These are phyloP conservation scores for Cydia fagiglandana DNA, from an alignment of 1,140 invertebrate genomes.

Conservation along the genomic window DNA sequence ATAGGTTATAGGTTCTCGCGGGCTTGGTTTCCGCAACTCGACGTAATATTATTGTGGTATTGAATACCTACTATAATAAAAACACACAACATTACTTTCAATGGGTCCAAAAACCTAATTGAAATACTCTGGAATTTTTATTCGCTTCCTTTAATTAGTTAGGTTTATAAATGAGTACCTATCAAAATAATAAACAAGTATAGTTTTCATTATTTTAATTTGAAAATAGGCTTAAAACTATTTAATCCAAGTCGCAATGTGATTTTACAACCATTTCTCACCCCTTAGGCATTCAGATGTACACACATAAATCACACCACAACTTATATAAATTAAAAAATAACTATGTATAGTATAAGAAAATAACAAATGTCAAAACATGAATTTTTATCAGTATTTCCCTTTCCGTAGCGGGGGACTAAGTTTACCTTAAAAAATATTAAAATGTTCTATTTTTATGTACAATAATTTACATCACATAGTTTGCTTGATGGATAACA, in stretches of 20 bases:
- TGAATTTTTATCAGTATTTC: conserved; percentile 37
- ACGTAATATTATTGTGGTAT: too few relatives aligned
- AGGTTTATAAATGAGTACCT: too few relatives aligned
- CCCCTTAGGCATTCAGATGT: background rate
- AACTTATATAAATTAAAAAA: conserved; percentile 48
- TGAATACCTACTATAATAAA: too few relatives aligned
- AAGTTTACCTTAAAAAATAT: conserved; percentile 44
- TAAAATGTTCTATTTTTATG: conserved; percentile 56
- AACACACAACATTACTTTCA: too few relatives aligned
- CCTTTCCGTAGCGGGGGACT: conserved; percentile 42
- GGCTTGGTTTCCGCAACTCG: too few relatives aligned
- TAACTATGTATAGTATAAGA: conserved; percentile 42
- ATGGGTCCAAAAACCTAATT: too few relatives aligned
- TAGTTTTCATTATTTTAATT: conserved; percentile 41
- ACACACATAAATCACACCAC: conserved; percentile 43
- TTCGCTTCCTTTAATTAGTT: too few relatives aligned
- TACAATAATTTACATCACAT: conserved; percentile 76
- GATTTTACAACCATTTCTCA: conserved; percentile 32
- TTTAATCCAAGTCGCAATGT: conserved; percentile 42
- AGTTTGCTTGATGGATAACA: conserved; percentile 56
- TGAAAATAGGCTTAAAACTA: conserved; percentile 47
- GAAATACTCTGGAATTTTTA: too few relatives aligned
- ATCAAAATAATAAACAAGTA: conserved; percentile 38
- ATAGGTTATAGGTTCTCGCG: too few relatives aligned
- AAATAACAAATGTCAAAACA: conserved; percentile 47